phyloP scores from a whole-genome alignment of 2,113 vertebrate genomes.

The Rutilus rutilus region DNA sequence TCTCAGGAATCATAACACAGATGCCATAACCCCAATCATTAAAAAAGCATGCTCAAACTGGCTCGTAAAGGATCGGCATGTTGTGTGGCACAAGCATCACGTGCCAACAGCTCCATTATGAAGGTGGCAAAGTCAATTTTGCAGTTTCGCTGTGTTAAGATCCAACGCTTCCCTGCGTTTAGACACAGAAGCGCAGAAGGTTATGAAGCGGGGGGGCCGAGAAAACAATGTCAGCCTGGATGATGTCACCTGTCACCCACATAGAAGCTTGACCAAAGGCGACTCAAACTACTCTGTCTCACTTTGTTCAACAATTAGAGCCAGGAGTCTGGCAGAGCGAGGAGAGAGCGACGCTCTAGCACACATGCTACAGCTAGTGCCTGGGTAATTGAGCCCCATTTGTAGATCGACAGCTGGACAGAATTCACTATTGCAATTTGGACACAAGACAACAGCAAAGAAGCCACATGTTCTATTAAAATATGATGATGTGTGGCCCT shows the following conservation, averaged over 20 bases:
- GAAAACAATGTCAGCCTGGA: constrained; percentile 46
- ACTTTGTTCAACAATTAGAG: constrained; percentile 63
- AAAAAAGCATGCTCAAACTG: constrained; percentile 55
- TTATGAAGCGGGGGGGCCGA: background rate
- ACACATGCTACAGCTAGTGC: constrained; percentile 45
- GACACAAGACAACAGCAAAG: constrained; percentile 64
- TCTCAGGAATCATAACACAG: background rate
- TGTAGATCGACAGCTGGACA: constrained; percentile 74
- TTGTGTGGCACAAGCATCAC: constrained; percentile 20
- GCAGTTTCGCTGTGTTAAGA: background rate
- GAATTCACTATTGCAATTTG: constrained; percentile 75
- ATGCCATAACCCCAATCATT: constrained; percentile 29
- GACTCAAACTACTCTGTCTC: constrained; percentile 49
- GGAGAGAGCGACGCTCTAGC: constrained; percentile 19
- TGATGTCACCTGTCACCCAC: constrained; percentile 56
- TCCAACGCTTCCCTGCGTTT: constrained; percentile 19
- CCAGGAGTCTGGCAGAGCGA: constrained; percentile 29
- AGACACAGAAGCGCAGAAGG: constrained; percentile 16
- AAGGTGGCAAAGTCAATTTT: constrained; percentile 15
- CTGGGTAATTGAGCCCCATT: constrained; percentile 69
- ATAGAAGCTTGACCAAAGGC: constrained; percentile 49
- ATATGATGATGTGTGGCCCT: constrained; percentile 74
- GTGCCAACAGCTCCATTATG: constrained; percentile 58
- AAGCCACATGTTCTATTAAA: constrained; percentile 77
- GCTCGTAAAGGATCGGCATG: constrained; percentile 6